Evolutionary conservation across 2,797 vertebrate genomes (phyloP).

Genomic region (Menidia menidia): DNA sequence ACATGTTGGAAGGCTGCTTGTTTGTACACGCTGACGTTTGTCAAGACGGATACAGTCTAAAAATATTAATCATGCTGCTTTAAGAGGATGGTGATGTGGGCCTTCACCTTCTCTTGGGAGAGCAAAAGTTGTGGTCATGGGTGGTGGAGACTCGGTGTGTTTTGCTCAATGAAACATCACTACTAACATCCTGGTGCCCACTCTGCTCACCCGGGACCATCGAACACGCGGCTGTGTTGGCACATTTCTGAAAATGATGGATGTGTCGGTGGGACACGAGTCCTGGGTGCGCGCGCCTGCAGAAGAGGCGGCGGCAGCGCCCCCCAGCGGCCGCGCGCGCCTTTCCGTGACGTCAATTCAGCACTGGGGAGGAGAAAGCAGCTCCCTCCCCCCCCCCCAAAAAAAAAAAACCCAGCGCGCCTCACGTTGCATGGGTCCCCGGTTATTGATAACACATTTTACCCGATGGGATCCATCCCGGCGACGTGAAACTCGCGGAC

Average conservation of each 20-base stretch:
- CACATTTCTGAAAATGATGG: slow-evolving; percentile 31
- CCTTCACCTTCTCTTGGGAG: no score
- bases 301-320: slow-evolving; percentile 49
- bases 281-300: slow-evolving; percentile 13
- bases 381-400: slow-evolving; percentile 70
- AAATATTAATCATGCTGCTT: no score
- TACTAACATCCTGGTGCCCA: slow-evolving; percentile 9
- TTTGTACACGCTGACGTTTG: no score
- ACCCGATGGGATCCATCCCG: slow-evolving; percentile 78
- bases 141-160: background rate
- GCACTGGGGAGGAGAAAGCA: slow-evolving; percentile 85
- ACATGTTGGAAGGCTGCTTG: no score
- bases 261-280: slow-evolving; percentile 28
- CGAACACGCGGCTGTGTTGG: background rate
- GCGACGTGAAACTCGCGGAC: slow-evolving; percentile 70
- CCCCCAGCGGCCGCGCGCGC: slow-evolving; percentile 67
- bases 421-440: slow-evolving; percentile 81
- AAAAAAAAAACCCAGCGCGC: slow-evolving; percentile 68
- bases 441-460: slow-evolving; percentile 81
- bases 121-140: no score
- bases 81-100: no score
- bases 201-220: background rate
- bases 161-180: slow-evolving; percentile 50
- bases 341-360: slow-evolving; percentile 85
- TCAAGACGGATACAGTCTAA: no score